Percentiles rank a stretch among this genome's conserved stretches.
These are phyloP conservation scores for Scortum barcoo DNA, from an alignment of 2,113 vertebrate genomes.

Conservation along the genomic window DNA sequence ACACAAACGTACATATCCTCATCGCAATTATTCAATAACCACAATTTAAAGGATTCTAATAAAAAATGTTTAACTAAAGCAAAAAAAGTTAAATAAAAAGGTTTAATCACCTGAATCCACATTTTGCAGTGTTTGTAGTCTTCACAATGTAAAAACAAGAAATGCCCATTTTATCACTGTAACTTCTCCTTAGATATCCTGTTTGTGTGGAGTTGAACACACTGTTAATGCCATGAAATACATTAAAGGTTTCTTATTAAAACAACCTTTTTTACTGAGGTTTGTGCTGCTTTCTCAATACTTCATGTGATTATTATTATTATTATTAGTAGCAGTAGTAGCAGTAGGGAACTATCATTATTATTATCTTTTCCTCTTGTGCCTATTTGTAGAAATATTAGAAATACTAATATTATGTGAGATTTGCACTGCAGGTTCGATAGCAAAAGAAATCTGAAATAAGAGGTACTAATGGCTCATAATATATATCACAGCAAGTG, in stretches of 20 bases:
- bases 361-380: background rate
- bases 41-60: background rate
- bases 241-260: slow-evolving; percentile 36
- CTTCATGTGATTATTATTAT: background rate
- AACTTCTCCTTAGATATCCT: background rate
- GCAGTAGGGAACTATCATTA: no score
- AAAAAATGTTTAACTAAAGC: background rate
- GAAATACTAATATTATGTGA: no score
- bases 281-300: background rate
- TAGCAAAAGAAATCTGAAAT: no score
- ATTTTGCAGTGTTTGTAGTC: background rate
- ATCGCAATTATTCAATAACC: background rate
- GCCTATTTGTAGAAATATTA: no score
- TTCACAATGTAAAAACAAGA: background rate
- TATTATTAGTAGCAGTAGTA: no score
- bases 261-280: background rate
- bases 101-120: background rate
- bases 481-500: no score
- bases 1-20: background rate
- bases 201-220: slow-evolving; percentile 7
- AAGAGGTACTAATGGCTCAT: no score
- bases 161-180: slow-evolving; percentile 6
- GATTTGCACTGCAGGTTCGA: no score
- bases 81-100: background rate
- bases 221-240: slow-evolving; percentile 9